These are phyloP conservation scores for Morinoia aosen DNA, from an alignment of 2,888 invertebrate genomes.

Conservation along the genomic window DNA sequence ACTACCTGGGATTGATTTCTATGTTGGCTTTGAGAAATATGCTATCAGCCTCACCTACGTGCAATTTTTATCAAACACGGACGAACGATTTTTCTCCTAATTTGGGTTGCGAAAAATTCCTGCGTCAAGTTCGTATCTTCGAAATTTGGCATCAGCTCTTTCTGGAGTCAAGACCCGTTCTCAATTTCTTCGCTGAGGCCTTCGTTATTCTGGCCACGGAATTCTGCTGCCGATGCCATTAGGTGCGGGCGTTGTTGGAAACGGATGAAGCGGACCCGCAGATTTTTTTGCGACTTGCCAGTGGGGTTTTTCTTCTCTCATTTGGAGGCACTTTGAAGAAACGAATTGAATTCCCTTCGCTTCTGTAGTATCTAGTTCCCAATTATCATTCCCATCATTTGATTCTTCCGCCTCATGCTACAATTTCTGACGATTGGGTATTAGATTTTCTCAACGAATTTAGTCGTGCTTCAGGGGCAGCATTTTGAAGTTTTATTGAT, in stretches of 20 bases:
- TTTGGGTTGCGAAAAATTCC: neutral
- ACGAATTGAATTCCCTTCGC: neutral
- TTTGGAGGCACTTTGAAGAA: neutral
- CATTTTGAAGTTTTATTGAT: neutral
- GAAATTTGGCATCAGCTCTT: slow-evolving; percentile 9
- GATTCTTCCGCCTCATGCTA: neutral
- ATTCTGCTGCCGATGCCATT: slow-evolving; percentile 37
- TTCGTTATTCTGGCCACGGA: slow-evolving; percentile 36
- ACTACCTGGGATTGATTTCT: neutral
- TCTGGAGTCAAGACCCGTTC: slow-evolving; percentile 7
- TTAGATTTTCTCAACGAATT: neutral
- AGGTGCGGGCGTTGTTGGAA: neutral
- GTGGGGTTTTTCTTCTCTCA: neutral
- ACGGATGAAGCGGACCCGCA: neutral
- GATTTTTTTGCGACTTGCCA: neutral
- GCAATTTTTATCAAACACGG: neutral
- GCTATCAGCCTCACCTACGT: neutral
- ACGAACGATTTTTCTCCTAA: neutral
- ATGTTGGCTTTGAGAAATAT: neutral
- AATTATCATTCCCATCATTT: neutral
- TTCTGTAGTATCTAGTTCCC: slow-evolving; percentile 6
- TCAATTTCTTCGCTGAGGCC: slow-evolving; percentile 13
- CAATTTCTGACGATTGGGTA: neutral
- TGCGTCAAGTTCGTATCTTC: neutral
- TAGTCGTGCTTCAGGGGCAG: neutral